Base-by-base conservation (phyloP, 1,140 invertebrate genomes). In the Drosophila insularis region DNA sequence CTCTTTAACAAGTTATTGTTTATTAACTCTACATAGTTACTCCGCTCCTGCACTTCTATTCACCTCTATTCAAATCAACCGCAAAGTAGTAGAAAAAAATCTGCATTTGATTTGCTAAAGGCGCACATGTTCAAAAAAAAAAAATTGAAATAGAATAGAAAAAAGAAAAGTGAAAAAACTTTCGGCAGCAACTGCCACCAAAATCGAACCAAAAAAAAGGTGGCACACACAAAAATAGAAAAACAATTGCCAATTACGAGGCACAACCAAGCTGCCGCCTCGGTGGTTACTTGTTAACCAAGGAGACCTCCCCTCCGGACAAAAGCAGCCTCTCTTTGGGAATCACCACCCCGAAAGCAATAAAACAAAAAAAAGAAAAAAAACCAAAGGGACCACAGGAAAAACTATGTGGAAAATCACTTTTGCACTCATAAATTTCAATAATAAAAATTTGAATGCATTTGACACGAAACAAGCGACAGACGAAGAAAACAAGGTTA, bases 361-460 rank as follows among this genome's bases (percentile, higher is more conserved):
- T 69, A 76, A 76, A 8, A 35, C 7, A 35, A 35, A 8, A 35
- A 2, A 35, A 35, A 32, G 5, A 75, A 54, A 73, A 63, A 74
- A 82, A 80, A 78, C 71, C 58, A 32, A 62, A 65, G 55, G 55
- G 73, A 63, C 66, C 37, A 19, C 21, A 54, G 67, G 72, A 71
- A 87, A 87, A 87, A 89, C 84, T 74, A 80, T 74, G 85, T 80
- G 80, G 84, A 89, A 87, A 89, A 89, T 89, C 85, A 89, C 85
- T 89, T 89, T 89, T 89, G 85, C 62, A 69, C 85, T 84, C 84
- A 89, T 89, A 89, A 89, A 89, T 89, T 89, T 89, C 85, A 89
- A 89, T 89, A 89, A 89, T 89, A 89, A 89, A 89, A 89, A 89
- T 89, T 89, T 89, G 84, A 89, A 89, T 89, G 85, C 80, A 82